Base-by-base conservation (phyloP, 2,888 invertebrate species). In the Graphium colonna region DNA sequence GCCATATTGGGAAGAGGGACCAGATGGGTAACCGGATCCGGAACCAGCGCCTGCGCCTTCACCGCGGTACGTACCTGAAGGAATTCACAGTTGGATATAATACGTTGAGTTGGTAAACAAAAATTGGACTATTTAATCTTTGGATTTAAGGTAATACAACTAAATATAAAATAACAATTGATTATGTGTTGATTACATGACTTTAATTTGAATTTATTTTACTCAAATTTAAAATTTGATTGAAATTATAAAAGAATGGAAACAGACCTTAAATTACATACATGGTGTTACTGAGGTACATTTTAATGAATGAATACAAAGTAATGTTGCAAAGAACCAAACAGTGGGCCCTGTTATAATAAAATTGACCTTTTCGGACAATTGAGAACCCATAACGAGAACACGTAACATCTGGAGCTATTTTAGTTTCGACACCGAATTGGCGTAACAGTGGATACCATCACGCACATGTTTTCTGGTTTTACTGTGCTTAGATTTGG, bases 41-140 rank as follows among this genome's bases (percentile, higher is more conserved):
- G 66, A 61, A 21, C 62, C 62, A 38, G 63, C 63, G 12, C 76
- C 79, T 18, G 79, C 82, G 3, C 85, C 88, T 56, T 88, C 88
- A 63, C 87, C 88, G 67, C 73, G 82, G 82, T 89, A 89, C 18
- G 81, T 67, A 57, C 88, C 88, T 89, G 73, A 0, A 77, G 71
- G 33, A 16, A 51, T 47, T n/a, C n/a, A n/a, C n/a, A n/a, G n/a
- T n/a, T n/a, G n/a, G 50, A 44, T 38, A 18, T 1, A 15, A 39
- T 36, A n/a, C n/a, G n/a, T n/a, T n/a, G n/a, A n/a, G n/a, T n/a
- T n/a, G n/a, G n/a, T n/a, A 43, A 45, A n/a, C 43, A 16, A 21
- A 21, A 21, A 21, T n/a, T n/a, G n/a, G n/a, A n/a, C n/a, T n/a
- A n/a, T n/a, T n/a, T n/a, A n/a, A n/a, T n/a, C n/a, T n/a, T n/a